Conservation (phyloP, 1,140 invertebrate species). For the Cydia pomonella region DNA sequence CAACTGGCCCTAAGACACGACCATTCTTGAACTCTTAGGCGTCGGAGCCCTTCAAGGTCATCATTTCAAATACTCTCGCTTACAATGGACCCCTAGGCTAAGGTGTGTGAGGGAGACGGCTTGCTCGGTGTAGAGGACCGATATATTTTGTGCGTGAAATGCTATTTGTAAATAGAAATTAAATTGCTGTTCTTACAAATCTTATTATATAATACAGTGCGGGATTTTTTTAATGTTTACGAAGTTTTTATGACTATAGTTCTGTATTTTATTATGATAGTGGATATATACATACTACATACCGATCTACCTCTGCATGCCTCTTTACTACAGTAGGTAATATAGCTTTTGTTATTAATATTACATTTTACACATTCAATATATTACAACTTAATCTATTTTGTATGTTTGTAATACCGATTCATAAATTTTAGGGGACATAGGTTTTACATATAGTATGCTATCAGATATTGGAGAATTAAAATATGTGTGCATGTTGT, state of each 20-base stretch:
- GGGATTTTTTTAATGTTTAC: conserved; percentile 49
- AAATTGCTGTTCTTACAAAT: conserved; percentile 34
- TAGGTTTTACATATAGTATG: conserved; percentile 62
- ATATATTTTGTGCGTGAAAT: conserved; percentile 62
- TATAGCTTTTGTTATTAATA: conserved; percentile 67
- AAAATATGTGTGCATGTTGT: conserved; percentile 61
- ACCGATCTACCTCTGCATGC: conserved; percentile 77
- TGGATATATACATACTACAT: conserved; percentile 38
- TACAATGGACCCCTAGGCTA: conserved; percentile 40
- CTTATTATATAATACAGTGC: conserved; percentile 6
- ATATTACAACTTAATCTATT: conserved; percentile 51
- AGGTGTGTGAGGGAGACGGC: conserved; percentile 8
- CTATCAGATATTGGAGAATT: conserved; percentile 47
- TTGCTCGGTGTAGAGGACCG: conserved; percentile 50
- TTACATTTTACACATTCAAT: conserved; percentile 49
- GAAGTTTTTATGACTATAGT: conserved; percentile 47
- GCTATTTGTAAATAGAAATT: conserved; percentile 69
- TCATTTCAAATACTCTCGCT: too few relatives aligned
- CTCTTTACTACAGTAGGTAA: conserved; percentile 67
- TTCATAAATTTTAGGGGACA: conserved; percentile 62
- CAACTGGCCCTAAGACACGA: background rate
- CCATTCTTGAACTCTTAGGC: too few relatives aligned
- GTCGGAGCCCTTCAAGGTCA: too few relatives aligned
- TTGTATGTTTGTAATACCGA: conserved; percentile 69
- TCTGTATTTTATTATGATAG: conserved; percentile 10